Conservation (phyloP, 2,797 vertebrate species). For the Adrianichthys oophorus region DNA sequence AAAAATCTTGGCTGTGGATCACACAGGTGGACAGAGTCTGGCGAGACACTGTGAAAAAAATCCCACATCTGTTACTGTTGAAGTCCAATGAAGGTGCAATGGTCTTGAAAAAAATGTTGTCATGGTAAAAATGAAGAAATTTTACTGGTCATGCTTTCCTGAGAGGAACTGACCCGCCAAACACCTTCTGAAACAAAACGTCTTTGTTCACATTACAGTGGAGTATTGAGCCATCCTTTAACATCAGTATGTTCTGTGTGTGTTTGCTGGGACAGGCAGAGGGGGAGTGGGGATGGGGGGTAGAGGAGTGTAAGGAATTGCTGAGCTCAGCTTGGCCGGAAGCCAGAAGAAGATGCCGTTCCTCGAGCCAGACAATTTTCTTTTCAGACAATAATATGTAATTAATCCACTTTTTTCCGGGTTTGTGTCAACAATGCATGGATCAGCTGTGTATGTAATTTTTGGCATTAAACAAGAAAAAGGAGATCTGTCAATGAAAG, state of each 20-base stretch:
- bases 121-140: conserved; percentile 42
- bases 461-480: conserved; percentile 37
- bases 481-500: conserved; percentile 42
- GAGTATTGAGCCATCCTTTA: conserved; percentile 26
- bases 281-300: not conserved
- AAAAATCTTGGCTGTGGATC: no score
- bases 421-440: conserved; percentile 76
- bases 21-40: no score
- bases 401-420: conserved; percentile 74
- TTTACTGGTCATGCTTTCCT: conserved; percentile 42
- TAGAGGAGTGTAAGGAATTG: conserved; percentile 60
- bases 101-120: conserved; percentile 31
- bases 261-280: conserved; percentile 21
- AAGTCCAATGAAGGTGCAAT: conserved; percentile 14
- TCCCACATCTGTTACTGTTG: conserved; percentile 10
- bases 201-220: conserved; percentile 34
- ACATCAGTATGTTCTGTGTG: conserved; percentile 31
- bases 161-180: conserved; percentile 34
- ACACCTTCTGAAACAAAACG: conserved; percentile 34
- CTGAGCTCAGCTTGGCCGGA: conserved; percentile 77
- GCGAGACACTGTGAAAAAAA: not conserved
- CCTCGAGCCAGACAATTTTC: conserved; percentile 68
- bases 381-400: conserved; percentile 78
- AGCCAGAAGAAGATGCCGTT: conserved; percentile 65
- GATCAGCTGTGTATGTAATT: conserved; percentile 73